Evolutionary conservation across 2,797 vertebrate species (phyloP), one percentile per base, ranked within the genome.

Genomic region (Bovichtus variegatus): DNA sequence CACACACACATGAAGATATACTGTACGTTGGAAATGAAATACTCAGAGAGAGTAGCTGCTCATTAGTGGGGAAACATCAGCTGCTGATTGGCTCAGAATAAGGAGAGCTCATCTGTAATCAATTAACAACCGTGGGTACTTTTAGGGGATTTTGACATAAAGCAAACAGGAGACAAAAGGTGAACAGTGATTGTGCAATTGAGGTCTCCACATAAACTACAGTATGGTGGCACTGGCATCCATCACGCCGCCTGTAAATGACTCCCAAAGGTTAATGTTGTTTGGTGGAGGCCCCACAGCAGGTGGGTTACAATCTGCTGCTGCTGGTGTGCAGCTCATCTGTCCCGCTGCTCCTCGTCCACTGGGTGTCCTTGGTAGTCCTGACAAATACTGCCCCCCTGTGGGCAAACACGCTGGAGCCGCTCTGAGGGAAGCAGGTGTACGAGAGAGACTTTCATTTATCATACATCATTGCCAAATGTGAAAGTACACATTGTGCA

Each of bases 341-440:
- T n/a, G 29, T 21, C 51, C 47, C 46, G 43, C 57, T 34, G 55
- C 41, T 27, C n/a, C 36, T 25, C 13, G 3, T 25, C 62, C 59
- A 53, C 60, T 11, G 7, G 21, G 2, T 12, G 46, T 19, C 49
- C 74, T 60, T 4, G 27, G 19, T 66, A 63, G 29, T 8, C 21
- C 72, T 66, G 77, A 71, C 63, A 82, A 85, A 91, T 29, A 76
- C 87, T 91, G 90, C 92, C 92, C 79, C 75, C 90, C 10, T 81
- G 90, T 93, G 93, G 91, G 34, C 0, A 43, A n/a, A 41, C 51
- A 25, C 23, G 44, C 12, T 2, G 38, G 18, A 71, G 50, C 40
- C 16, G 38, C 50, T 68, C 10, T 11, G 4, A 31, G 27, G 29
- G 13, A 54, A 3, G 41, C 16, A 6, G 36, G n/a, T n/a, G n/a